phyloP scores from a whole-genome alignment of 1,140 invertebrate genomes.

The Dinoponera quadriceps region DNA sequence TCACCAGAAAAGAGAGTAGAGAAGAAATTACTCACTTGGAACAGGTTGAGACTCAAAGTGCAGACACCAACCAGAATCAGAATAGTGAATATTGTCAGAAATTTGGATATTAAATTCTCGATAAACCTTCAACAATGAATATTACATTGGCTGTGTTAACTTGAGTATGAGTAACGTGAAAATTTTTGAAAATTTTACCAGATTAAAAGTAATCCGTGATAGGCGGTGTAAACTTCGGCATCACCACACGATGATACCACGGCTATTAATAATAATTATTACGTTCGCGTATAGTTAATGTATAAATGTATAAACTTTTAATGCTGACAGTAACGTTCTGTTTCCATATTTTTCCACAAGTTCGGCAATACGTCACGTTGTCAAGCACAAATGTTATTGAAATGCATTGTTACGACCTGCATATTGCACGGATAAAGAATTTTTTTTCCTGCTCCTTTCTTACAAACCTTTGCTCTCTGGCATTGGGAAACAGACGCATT shows the following conservation, averaged over 20 bases:
- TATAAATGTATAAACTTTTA: neutral
- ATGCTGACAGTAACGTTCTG: neutral
- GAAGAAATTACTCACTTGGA: constrained; percentile 18
- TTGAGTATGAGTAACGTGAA: no score
- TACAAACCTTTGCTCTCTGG: no score
- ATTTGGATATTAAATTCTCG: neutral
- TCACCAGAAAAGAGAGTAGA: neutral
- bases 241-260: no score
- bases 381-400: neutral
- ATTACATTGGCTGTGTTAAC: neutral
- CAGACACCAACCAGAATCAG: neutral
- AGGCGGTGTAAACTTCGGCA: no score
- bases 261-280: neutral
- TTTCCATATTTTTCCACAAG: neutral
- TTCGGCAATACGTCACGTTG: neutral
- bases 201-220: no score
- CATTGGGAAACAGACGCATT: no score
- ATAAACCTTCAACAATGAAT: constrained; percentile 20
- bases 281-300: neutral
- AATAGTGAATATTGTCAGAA: neutral
- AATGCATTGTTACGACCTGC: no score
- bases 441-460: no score
- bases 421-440: no score
- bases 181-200: no score
- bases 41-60: constrained; percentile 10